phyloP scores from a whole-genome alignment of 1,140 invertebrate genomes.

The Lineus longissimus region DNA sequence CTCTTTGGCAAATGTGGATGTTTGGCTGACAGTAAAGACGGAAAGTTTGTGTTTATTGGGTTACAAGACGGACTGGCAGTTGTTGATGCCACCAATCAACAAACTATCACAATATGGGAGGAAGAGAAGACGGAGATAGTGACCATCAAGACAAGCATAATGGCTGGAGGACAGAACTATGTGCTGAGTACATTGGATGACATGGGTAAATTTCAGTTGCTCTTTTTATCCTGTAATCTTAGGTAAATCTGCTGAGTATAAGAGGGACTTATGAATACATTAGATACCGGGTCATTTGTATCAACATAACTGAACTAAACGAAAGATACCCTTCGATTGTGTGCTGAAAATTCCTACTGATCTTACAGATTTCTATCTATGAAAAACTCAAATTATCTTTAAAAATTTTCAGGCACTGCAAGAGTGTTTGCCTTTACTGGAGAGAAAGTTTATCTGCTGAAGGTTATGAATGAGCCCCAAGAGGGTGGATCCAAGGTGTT shows the following conservation, averaged over 20 bases:
- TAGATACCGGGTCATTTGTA: too few relatives aligned
- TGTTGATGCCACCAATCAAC: constrained; percentile 29
- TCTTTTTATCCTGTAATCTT: too few relatives aligned
- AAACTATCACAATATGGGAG: constrained; percentile 33
- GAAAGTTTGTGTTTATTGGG: constrained; percentile 42
- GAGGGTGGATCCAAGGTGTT: constrained; percentile 32
- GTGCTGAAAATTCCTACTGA: too few relatives aligned
- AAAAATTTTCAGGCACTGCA: constrained; percentile 29
- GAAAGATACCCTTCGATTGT: too few relatives aligned
- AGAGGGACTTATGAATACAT: too few relatives aligned
- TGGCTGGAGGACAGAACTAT: constrained; percentile 28
- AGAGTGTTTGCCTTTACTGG: constrained; percentile 37
- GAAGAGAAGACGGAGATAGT: constrained; percentile 38
- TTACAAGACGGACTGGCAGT: constrained; percentile 35
- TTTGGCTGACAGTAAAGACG: constrained; percentile 34
- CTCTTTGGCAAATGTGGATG: constrained; percentile 22
- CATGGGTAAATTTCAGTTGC: constrained; percentile 35
- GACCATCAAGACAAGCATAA: constrained; percentile 26
- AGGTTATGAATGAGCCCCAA: constrained; percentile 37
- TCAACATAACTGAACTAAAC: too few relatives aligned
- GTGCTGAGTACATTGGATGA: constrained; percentile 41
- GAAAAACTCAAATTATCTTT: too few relatives aligned
- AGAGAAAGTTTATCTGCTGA: constrained; percentile 36
- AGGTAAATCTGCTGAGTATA: too few relatives aligned
- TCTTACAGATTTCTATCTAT: too few relatives aligned